Conservation (phyloP, 2,888 invertebrate species). For the Pachymerium ferrugineum region DNA sequence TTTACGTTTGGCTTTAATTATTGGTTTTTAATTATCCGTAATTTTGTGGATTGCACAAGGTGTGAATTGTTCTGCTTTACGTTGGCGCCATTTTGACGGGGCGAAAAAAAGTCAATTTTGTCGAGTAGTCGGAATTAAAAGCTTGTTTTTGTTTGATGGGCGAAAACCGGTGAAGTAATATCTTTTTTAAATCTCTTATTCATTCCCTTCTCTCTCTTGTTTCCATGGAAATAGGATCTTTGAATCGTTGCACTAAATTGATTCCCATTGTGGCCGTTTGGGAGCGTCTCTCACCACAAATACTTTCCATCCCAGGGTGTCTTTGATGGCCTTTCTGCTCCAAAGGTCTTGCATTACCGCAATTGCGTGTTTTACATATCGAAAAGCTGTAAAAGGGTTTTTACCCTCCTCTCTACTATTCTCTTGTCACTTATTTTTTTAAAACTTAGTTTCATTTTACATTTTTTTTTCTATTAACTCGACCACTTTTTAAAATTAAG, state of each 20-base stretch:
- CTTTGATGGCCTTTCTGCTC: slow-evolving; percentile 25
- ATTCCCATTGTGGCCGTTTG: slow-evolving; percentile 27
- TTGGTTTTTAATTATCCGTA: too few species aligned
- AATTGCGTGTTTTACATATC: slow-evolving; percentile 27
- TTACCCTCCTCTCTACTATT: not conserved
- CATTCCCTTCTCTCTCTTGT: slow-evolving; percentile 13
- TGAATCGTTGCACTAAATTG: slow-evolving; percentile 25
- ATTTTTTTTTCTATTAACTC: too few species aligned
- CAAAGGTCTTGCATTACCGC: slow-evolving; percentile 27
- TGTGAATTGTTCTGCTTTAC: too few species aligned
- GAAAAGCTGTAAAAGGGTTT: not conserved
- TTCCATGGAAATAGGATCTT: slow-evolving; percentile 27
- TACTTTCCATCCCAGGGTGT: slow-evolving; percentile 27
- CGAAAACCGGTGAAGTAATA: slow-evolving; percentile 19
- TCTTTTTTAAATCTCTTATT: slow-evolving; percentile 27
- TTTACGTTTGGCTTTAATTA: too few species aligned
- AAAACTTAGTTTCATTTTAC: slow-evolving; percentile 5
- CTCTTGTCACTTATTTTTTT: too few species aligned
- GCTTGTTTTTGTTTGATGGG: slow-evolving; percentile 22
- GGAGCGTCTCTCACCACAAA: slow-evolving; percentile 25
- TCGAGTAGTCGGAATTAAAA: not conserved
- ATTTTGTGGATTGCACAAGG: too few species aligned
- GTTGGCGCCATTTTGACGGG: too few species aligned
- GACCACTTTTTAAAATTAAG: too few species aligned
- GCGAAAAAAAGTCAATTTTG: slow-evolving; percentile 11